Conservation (phyloP, 2,888 invertebrate species). For the Hypselothyrea guttata region DNA sequence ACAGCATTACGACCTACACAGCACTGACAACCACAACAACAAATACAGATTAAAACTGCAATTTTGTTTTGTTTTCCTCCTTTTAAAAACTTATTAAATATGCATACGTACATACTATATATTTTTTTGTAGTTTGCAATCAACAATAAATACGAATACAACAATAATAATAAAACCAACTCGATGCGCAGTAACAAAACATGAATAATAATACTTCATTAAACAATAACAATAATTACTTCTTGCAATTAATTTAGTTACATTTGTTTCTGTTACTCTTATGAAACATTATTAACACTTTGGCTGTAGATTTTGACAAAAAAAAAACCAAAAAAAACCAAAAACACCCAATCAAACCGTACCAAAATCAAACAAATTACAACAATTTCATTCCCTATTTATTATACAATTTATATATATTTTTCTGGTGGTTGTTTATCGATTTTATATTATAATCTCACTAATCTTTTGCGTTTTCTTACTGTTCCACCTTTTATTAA, state of each 20-base stretch:
- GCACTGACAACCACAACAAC: constrained; percentile 24
- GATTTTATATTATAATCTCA: constrained; percentile 52
- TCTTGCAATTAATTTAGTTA: constrained; percentile 50
- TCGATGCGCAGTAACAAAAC: constrained; percentile 34
- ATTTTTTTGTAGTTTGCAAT: constrained; percentile 68
- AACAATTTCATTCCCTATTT: constrained; percentile 57
- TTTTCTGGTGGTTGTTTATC: constrained; percentile 67
- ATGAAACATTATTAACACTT: constrained; percentile 69
- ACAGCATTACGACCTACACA: constrained; percentile 7
- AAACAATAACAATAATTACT: constrained; percentile 43
- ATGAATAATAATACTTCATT: constrained; percentile 46
- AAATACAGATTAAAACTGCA: constrained; percentile 15
- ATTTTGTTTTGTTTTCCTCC: constrained; percentile 78
- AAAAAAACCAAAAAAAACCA: constrained; percentile 26
- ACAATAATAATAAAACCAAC: constrained; percentile 18
- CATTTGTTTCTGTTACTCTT: constrained; percentile 40
- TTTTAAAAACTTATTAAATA: constrained; percentile 9
- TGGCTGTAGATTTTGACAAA: constrained; percentile 77
- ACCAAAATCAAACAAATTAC: constrained; percentile 19
- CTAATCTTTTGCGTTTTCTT: constrained; percentile 71
- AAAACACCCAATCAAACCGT: constrained; percentile 27
- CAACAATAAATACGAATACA: constrained; percentile 24
- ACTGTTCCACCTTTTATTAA: constrained; percentile 25
- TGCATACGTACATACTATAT: constrained; percentile 1
- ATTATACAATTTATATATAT: constrained; percentile 12